phyloP scores from a whole-genome alignment of 2,888 invertebrate species.

The Lypha dubia region DNA sequence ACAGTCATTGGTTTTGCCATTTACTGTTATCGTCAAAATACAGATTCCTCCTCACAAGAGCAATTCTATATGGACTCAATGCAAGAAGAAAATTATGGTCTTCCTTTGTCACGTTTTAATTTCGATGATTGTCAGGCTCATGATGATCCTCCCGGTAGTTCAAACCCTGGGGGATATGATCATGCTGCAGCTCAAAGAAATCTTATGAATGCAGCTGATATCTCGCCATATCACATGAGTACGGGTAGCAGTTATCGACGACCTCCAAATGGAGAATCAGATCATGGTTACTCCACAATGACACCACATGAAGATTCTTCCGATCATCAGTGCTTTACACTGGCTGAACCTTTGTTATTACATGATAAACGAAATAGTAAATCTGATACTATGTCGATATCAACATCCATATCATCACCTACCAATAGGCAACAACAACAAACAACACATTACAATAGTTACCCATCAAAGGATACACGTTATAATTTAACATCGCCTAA shows the following conservation, averaged over 20 bases:
- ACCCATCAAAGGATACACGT: conserved; percentile 70
- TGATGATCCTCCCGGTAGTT: conserved; percentile 83
- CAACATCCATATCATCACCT: conserved; percentile 84
- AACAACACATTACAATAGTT: conserved; percentile 75
- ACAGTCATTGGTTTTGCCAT: conserved; percentile 91
- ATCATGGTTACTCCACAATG: conserved; percentile 97
- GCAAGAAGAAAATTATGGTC: conserved; percentile 85
- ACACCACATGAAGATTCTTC: conserved; percentile 95
- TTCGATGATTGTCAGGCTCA: conserved; percentile 87
- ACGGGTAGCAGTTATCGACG: conserved; percentile 88
- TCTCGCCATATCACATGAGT: conserved; percentile 94
- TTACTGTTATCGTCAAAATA: conserved; percentile 91
- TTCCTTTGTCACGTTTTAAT: conserved; percentile 90
- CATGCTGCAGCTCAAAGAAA: conserved; percentile 84
- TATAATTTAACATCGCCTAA: conserved; percentile 77
- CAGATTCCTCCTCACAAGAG: conserved; percentile 81
- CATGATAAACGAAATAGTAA: conserved; percentile 84
- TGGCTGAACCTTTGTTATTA: conserved; percentile 86
- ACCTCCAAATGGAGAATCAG: conserved; percentile 88
- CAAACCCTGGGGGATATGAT: conserved; percentile 82
- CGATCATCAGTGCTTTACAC: conserved; percentile 91
- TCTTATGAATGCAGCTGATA: conserved; percentile 86
- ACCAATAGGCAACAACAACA: conserved; percentile 78
- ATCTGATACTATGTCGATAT: conserved; percentile 86
- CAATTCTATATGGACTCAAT: conserved; percentile 84